Percentiles rank a stretch among this genome's conserved stretches.
These are phyloP conservation scores for Caenorhabditis sp. DNA, from an alignment of 2,888 invertebrate genomes.

Conservation along the genomic window DNA sequence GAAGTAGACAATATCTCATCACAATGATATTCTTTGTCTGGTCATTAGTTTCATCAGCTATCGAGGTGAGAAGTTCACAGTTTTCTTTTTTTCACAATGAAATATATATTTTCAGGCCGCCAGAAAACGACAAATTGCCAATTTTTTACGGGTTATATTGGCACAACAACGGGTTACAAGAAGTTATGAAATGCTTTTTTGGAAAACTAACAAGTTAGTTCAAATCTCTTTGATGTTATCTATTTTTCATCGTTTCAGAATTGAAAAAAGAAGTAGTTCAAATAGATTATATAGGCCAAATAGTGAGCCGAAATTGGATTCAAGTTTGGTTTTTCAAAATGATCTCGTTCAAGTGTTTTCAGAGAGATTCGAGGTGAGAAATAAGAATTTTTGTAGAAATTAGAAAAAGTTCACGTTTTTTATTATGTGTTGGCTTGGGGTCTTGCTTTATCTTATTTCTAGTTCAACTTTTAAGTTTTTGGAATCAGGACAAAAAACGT, in stretches of 20 bases:
- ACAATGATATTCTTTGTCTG: conserved; percentile 65
- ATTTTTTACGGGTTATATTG: conserved; percentile 40
- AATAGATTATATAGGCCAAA: conserved; percentile 29
- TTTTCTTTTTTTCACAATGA: not conserved
- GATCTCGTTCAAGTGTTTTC: conserved; percentile 38
- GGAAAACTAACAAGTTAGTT: conserved; percentile 17
- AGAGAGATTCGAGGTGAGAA: conserved; percentile 31
- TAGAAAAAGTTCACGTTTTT: not conserved
- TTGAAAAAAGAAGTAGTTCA: not conserved
- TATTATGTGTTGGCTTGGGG: too few species aligned
- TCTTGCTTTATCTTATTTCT: too few species aligned
- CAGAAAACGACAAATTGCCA: conserved; percentile 42
- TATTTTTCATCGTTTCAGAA: not conserved
- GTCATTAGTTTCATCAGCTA: conserved; percentile 60
- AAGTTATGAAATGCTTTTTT: conserved; percentile 41
- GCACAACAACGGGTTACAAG: conserved; percentile 34
- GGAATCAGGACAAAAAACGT: not conserved
- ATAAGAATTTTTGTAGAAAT: not conserved
- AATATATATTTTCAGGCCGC: conserved; percentile 20
- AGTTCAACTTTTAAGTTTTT: not conserved
- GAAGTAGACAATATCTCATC: not conserved
- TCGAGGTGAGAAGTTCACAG: conserved; percentile 24
- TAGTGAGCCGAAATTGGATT: conserved; percentile 43
- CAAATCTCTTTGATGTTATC: too few species aligned
- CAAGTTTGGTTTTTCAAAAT: conserved; percentile 35